A percentile compares a stretch with the other conserved stretches of the same genome.
These are phyloP conservation scores for Ibycter americanus DNA, from an alignment of 2,797 vertebrate species.

Conservation along the genomic window DNA sequence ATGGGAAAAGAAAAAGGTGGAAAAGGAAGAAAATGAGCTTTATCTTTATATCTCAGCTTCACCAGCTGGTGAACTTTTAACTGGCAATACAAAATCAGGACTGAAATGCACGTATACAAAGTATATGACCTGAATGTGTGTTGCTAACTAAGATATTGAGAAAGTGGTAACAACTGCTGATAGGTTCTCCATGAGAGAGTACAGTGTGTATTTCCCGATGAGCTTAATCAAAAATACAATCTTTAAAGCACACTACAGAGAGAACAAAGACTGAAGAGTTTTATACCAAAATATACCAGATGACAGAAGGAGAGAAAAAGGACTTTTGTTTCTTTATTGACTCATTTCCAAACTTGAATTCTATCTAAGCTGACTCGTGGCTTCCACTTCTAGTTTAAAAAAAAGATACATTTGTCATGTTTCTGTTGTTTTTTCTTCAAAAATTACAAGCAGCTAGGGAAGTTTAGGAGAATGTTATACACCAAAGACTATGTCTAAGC, in stretches of 20 bases:
- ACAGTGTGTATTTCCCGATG: neutral
- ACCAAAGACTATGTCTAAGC: neutral
- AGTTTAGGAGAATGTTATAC: neutral
- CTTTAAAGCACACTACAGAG: neutral
- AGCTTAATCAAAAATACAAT: neutral
- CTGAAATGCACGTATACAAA: neutral
- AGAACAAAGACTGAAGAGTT: neutral
- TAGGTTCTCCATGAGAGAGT: neutral
- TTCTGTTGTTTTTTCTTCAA: neutral
- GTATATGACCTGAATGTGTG: neutral
- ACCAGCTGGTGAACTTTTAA: neutral
- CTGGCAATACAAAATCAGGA: neutral
- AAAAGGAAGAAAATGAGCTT: neutral
- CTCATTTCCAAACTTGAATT: neutral
- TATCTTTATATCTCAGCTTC: neutral
- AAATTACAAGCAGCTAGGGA: neutral
- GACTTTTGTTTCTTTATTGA: neutral
- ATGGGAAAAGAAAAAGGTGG: neutral
- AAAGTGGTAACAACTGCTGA: neutral
- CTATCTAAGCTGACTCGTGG: neutral
- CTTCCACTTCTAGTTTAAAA: neutral
- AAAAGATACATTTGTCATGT: neutral
- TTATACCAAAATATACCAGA: neutral
- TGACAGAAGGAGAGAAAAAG: neutral
- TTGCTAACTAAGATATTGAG: neutral